These are phyloP conservation scores for Vanacampus margaritifer DNA, from an alignment of 2,113 vertebrate genomes.

Conservation along the genomic window DNA sequence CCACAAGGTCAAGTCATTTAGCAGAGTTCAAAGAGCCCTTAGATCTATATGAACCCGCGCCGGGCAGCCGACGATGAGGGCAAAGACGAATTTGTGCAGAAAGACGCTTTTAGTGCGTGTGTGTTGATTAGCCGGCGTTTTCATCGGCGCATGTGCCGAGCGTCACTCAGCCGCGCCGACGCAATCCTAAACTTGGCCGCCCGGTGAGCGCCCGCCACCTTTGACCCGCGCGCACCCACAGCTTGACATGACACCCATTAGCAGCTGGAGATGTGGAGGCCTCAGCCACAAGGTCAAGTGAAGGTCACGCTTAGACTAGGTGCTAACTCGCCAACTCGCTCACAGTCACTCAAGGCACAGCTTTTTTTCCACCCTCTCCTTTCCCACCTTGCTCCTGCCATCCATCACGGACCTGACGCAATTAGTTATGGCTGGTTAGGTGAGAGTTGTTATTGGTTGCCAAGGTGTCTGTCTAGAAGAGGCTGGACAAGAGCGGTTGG, in stretches of 20 bases:
- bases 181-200: constrained; percentile 72
- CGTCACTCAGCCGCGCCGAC: constrained; percentile 62
- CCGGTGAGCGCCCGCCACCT: constrained; percentile 55
- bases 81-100: constrained; percentile 53
- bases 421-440: constrained; percentile 79
- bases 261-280: constrained; percentile 60
- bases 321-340: constrained; percentile 98
- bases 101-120: constrained; percentile 20
- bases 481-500: not conserved
- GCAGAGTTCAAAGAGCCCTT: constrained; percentile 88
- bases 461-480: not conserved
- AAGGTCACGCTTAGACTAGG: constrained; percentile 84
- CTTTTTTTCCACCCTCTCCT: constrained; percentile 15
- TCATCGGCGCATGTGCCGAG: constrained; percentile 58
- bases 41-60: constrained; percentile 92
- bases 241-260: constrained; percentile 74
- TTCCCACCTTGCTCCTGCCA: constrained; percentile 14
- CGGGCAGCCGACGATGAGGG: constrained; percentile 73
- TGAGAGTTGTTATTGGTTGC: constrained; percentile 51
- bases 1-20: constrained; percentile 91
- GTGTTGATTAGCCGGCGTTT: constrained; percentile 27
- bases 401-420: constrained; percentile 66
- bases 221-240: constrained; percentile 52
- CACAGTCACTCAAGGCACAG: constrained; percentile 82
- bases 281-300: constrained; percentile 64